Conservation (phyloP, 1,140 invertebrate genomes). For the Achatina immaculata region DNA sequence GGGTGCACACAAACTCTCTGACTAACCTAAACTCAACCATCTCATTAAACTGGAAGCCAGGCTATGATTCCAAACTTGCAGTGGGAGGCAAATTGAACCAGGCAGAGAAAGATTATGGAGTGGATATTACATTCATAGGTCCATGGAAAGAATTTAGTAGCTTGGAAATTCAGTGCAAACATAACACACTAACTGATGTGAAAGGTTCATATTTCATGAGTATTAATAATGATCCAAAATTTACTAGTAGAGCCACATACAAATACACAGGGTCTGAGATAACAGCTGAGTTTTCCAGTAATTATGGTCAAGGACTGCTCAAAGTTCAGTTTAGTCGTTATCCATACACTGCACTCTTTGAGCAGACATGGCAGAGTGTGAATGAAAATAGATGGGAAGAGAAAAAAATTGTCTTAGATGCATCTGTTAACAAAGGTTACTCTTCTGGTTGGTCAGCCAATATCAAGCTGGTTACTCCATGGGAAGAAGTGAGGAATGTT, state of each 20-base stretch:
- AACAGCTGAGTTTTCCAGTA: not conserved
- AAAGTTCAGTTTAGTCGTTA: not conserved
- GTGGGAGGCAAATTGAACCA: not conserved
- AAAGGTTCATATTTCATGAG: not conserved
- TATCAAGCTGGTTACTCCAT: conserved; percentile 25
- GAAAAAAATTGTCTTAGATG: conserved; percentile 19
- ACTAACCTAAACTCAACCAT: conserved; percentile 4
- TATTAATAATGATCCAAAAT: not conserved
- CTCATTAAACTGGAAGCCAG: conserved; percentile 12
- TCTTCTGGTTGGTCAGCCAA: not conserved
- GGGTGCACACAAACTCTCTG: not conserved
- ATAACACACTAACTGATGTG: not conserved
- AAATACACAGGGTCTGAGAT: not conserved
- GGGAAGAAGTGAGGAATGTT: not conserved
- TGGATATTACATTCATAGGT: not conserved
- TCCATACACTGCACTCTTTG: not conserved
- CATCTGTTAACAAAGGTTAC: not conserved
- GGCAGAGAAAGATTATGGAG: conserved; percentile 3
- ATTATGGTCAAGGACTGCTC: not conserved
- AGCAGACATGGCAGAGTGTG: not conserved
- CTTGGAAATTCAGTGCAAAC: conserved; percentile 6
- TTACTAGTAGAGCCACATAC: not conserved
- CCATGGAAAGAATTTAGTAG: not conserved
- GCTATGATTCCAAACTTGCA: not conserved
- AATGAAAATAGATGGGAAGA: not conserved